A percentile compares a stretch with the other conserved stretches of the same genome.
Conservation (phyloP, 1,140 invertebrate species). For the Chymomyza costata region DNA sequence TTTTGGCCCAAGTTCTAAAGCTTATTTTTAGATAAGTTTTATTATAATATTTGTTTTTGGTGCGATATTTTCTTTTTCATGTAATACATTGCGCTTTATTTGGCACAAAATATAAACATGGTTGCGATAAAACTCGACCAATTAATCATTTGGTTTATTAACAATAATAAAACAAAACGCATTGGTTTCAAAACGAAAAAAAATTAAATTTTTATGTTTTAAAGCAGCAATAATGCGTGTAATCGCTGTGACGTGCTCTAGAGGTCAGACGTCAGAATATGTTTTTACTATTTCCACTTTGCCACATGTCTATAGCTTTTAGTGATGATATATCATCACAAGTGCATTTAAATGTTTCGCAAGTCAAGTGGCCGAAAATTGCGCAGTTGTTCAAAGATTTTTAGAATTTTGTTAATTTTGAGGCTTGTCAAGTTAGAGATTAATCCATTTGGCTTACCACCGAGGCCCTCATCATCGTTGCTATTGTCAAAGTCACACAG, state of each 20-base stretch:
- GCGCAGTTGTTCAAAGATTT: slow-evolving; percentile 13
- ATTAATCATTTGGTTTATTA: slow-evolving; percentile 62
- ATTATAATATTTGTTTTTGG: slow-evolving; percentile 14
- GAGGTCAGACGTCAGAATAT: no score
- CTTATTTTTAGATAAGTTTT: slow-evolving; percentile 60
- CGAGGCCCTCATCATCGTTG: slow-evolving; percentile 54
- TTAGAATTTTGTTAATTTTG: slow-evolving; percentile 1
- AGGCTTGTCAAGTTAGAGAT: no score
- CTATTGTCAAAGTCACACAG: slow-evolving; percentile 1
- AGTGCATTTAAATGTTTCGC: slow-evolving; percentile 13
- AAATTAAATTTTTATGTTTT: no score
- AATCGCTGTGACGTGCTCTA: no score
- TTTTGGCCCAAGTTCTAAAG: slow-evolving; percentile 65
- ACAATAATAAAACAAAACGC: no score
- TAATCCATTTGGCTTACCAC: slow-evolving; percentile 42
- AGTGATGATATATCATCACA: slow-evolving; percentile 18
- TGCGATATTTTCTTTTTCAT: slow-evolving; percentile 12
- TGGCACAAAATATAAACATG: slow-evolving; percentile 39
- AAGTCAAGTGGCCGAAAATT: slow-evolving; percentile 16
- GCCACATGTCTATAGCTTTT: no score
- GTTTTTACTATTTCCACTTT: slow-evolving; percentile 12
- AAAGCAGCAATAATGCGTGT: no score
- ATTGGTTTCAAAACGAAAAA: no score
- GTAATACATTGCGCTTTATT: slow-evolving; percentile 21
- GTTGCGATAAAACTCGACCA: no score